Evolutionary conservation across 2,113 vertebrate species (phyloP), one percentile per base, ranked within the genome.

Genomic region (Cephalopterus ornatus): DNA sequence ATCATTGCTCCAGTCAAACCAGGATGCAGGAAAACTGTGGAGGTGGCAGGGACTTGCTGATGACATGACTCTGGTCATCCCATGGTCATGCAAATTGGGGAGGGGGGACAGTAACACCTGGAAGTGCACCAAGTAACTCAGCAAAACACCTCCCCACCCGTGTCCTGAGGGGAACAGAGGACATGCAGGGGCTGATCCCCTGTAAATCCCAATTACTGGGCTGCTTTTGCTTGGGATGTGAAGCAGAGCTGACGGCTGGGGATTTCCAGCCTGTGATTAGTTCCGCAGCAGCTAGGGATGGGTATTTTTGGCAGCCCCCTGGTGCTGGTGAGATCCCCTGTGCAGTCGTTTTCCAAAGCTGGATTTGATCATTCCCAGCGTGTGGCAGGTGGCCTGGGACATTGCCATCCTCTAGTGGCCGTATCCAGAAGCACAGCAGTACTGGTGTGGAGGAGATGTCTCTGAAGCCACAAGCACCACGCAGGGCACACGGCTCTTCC

Each of bases 371-470:
- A 6, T 72, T 82, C 78, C 90, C 79, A 16, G 55, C 4, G 0
- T 20, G 49, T 2, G 18, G n/a, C 3, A 0, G 26, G 41, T 88
- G 88, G 76, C 85, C 83, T 35, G 23, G 70, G 89, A 86, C 73
- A 3, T 78, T 97, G 96, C 79, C 95, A 95, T 96, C 96, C 94
- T 96, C 96, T 96, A 95, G 96, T 62, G 96, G 95, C 80, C 71
- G 8, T 1, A 77, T 39, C 76, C 83, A 91, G 95, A 81, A 97
- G 47, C 91, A 81, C 95, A 93, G 72, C 46, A 22, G 8, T 0
- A 39, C 83, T 53, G 80, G 0, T 12, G 24, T 14, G 30, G 28
- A 9, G 30, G 32, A 9, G 26, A 6, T 14, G 8, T 9, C 32
- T 59, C 32, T 0, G 0, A 32, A 59, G 13, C 50, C 14, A 3